These are phyloP conservation scores for Oncorhynchus mykiss DNA, from an alignment of 2,113 vertebrate genomes.

Conservation along the genomic window DNA sequence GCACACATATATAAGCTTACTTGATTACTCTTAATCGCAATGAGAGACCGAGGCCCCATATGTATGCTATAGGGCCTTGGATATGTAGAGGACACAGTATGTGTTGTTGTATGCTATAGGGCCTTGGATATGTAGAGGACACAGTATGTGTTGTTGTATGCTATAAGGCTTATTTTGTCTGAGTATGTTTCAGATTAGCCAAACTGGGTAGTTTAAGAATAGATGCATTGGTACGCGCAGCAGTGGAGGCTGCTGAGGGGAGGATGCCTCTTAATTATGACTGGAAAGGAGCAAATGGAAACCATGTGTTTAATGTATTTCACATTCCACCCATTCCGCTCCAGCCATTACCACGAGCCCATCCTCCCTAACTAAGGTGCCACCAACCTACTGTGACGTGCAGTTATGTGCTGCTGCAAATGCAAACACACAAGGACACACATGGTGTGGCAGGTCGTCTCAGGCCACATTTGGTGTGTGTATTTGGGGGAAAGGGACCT, in stretches of 20 bases:
- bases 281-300: no score
- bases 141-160: not conserved
- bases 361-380: no score
- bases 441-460: conserved; percentile 41
- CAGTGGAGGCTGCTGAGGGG: no score
- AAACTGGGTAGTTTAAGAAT: not conserved
- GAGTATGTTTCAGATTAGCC: not conserved
- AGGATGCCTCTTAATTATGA: no score
- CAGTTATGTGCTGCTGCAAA: conserved; percentile 2
- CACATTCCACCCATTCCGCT: no score
- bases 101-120: not conserved
- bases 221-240: not conserved
- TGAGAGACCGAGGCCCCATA: not conserved
- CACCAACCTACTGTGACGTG: no score
- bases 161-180: not conserved
- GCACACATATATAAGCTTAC: conserved; percentile 10
- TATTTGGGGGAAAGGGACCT: conserved; percentile 50
- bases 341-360: no score
- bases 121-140: not conserved
- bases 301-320: no score
- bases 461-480: conserved; percentile 32
- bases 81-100: not conserved
- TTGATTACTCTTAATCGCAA: not conserved
- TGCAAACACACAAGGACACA: not conserved
- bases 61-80: not conserved